Evolutionary conservation across 1,140 invertebrate species (phyloP).

Genomic region (Drosophila subobscura): DNA sequence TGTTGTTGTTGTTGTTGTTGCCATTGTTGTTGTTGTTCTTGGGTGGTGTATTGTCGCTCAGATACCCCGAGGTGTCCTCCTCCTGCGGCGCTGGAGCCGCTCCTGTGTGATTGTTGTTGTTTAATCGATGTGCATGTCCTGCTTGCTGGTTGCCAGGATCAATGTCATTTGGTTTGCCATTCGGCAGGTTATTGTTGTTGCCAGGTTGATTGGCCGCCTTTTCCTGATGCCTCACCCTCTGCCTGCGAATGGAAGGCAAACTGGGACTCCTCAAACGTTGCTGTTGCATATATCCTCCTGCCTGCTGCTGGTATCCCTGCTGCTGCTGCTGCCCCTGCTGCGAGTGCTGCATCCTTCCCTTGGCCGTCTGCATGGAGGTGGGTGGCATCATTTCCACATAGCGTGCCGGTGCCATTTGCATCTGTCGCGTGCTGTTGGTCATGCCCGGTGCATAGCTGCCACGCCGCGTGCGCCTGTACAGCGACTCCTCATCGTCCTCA

Average conservation of each 20-base stretch:
- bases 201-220: conserved; percentile 28
- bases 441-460: conserved; percentile 72
- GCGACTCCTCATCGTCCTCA: conserved; percentile 63
- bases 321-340: conserved; percentile 36
- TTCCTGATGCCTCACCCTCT: conserved; percentile 55
- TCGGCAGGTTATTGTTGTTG: conserved; percentile 31
- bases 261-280: conserved; percentile 78
- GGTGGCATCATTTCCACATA: conserved; percentile 65
- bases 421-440: conserved; percentile 42
- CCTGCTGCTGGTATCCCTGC: conserved; percentile 13
- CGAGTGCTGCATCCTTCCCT: conserved; percentile 72
- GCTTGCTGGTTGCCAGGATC: conserved; percentile 60
- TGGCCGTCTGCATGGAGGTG: conserved; percentile 71
- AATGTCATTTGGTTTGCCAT: conserved; percentile 54
- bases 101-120: conserved; percentile 46
- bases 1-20: conserved; percentile 63
- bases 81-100: conserved; percentile 83
- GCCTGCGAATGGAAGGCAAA: conserved; percentile 69
- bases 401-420: conserved; percentile 47
- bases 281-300: conserved; percentile 7
- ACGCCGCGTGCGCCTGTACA: conserved; percentile 51
- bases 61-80: conserved; percentile 88
- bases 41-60: conserved; percentile 85
- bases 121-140: conserved; percentile 60
- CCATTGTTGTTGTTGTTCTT: too few species aligned